These are phyloP conservation scores for Caretta caretta DNA, from an alignment of 2,113 vertebrate genomes.

Conservation along the genomic window DNA sequence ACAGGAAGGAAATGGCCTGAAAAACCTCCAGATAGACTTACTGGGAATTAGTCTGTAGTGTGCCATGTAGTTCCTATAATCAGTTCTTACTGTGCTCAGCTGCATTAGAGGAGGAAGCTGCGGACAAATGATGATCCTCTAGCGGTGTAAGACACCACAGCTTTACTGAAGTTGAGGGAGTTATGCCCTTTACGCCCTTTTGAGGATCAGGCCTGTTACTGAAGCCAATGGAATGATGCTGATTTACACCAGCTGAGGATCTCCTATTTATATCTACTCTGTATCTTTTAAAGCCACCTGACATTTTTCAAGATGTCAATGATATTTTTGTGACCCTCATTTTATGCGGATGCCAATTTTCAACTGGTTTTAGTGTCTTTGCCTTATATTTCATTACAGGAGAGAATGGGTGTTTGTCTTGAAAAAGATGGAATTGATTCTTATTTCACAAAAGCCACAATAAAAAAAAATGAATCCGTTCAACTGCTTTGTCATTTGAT, in stretches of 20 bases:
- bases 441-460: background rate
- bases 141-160: background rate
- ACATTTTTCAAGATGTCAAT: background rate
- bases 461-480: background rate
- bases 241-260: background rate
- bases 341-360: background rate
- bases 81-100: background rate
- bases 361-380: background rate
- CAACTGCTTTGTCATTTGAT: background rate
- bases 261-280: accelerated
- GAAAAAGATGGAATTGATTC: background rate
- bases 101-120: accelerated
- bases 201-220: background rate
- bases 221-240: background rate
- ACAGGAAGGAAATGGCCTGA: background rate
- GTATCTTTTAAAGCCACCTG: background rate
- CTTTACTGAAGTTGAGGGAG: background rate
- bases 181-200: background rate
- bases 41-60: background rate
- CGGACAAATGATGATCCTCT: background rate
- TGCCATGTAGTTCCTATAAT: background rate
- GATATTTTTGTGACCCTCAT: background rate
- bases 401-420: background rate
- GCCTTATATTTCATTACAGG: background rate
- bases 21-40: background rate